Percentiles rank a stretch among this genome's conserved stretches.
Evolutionary conservation across 1,140 invertebrate species (phyloP).

Genomic region (Ridgeia piscesae): DNA sequence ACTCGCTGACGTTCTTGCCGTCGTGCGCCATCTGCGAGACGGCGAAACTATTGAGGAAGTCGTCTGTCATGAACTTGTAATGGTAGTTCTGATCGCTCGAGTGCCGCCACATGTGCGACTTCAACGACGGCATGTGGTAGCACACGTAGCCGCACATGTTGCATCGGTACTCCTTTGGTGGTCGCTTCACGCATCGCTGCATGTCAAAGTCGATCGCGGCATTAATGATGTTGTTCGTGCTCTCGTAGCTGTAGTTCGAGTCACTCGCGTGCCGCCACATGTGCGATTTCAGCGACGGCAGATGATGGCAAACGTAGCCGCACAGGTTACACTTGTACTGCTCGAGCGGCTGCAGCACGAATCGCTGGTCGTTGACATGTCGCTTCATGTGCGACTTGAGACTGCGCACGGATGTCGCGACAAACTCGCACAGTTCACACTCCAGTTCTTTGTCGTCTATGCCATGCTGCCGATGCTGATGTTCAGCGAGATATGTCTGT

Average conservation of each 20-base stretch:
- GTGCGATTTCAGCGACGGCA: constrained; percentile 57
- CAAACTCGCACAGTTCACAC: constrained; percentile 55
- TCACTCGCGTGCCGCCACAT: constrained; percentile 58
- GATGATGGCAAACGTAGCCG: constrained; percentile 57
- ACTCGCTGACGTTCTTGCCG: neutral
- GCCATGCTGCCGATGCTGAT: neutral
- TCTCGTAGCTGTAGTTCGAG: constrained; percentile 53
- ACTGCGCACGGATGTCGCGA: constrained; percentile 50
- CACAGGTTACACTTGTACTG: constrained; percentile 58
- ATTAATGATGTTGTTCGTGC: constrained; percentile 56
- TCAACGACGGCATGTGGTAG: constrained; percentile 56
- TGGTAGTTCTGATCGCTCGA: constrained; percentile 51
- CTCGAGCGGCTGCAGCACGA: constrained; percentile 55
- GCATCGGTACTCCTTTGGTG: constrained; percentile 57
- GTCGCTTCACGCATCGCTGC: constrained; percentile 51
- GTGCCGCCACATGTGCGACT: constrained; percentile 59
- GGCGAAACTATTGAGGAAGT: constrained; percentile 10
- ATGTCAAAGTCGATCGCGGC: constrained; percentile 55
- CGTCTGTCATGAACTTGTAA: neutral
- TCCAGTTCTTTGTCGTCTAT: constrained; percentile 33
- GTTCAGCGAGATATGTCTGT: neutral
- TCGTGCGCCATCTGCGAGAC: neutral
- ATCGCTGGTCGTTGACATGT: constrained; percentile 52
- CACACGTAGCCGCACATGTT: constrained; percentile 57
- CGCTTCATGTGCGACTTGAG: constrained; percentile 57